Conservation (phyloP, 2,888 invertebrate species). For the Diabrotica balteata region DNA sequence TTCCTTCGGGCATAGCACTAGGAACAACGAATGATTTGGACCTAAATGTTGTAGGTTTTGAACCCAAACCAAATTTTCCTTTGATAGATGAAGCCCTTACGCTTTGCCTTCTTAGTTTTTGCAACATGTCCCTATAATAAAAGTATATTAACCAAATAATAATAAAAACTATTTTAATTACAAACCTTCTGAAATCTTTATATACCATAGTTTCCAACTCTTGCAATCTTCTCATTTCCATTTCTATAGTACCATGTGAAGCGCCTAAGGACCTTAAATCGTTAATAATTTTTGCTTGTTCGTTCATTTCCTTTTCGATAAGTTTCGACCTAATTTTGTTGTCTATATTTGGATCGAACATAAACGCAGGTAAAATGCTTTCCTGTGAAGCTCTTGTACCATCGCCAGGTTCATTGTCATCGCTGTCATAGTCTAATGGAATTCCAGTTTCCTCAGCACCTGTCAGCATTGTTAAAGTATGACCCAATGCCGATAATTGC, state of each 20-base stretch:
- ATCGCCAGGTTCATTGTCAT: constrained; percentile 76
- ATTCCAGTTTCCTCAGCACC: constrained; percentile 77
- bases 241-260: constrained; percentile 75
- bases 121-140: constrained; percentile 83
- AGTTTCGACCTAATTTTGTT: constrained; percentile 87
- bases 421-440: constrained; percentile 75
- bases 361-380: constrained; percentile 82
- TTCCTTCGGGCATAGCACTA: constrained; percentile 70
- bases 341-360: constrained; percentile 80
- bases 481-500: constrained; percentile 90
- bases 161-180: not conserved
- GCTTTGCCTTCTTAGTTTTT: constrained; percentile 84
- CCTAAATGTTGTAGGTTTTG: constrained; percentile 69
- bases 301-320: constrained; percentile 97
- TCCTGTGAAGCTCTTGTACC: constrained; percentile 71
- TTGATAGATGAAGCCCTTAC: constrained; percentile 80
- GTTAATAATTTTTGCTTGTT: constrained; percentile 94
- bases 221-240: constrained; percentile 89
- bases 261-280: constrained; percentile 69
- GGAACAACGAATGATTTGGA: constrained; percentile 80
- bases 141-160: constrained; percentile 7
- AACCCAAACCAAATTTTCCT: constrained; percentile 77
- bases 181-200: constrained; percentile 84
- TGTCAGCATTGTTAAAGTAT: constrained; percentile 94
- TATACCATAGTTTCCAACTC: constrained; percentile 94